Evolutionary conservation across 2,888 invertebrate species (phyloP).

Genomic region (Cantharis rustica): DNA sequence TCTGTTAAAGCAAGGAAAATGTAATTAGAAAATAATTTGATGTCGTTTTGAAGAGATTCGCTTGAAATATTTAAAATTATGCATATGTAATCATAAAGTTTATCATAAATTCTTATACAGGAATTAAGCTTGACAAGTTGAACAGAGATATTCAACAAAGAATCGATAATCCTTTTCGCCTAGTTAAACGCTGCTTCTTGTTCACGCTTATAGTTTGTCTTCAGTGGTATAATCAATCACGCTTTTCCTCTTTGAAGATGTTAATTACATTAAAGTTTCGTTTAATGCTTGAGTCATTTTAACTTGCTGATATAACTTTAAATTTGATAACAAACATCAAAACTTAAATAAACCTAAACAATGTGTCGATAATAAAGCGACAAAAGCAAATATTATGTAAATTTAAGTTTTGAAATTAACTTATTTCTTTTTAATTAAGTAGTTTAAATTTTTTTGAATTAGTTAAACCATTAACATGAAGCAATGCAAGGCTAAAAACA

Average conservation of each 20-base stretch:
- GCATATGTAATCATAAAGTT: neutral
- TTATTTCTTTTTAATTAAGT: neutral
- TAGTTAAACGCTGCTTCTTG: slow-evolving; percentile 3
- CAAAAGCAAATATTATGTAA: neutral
- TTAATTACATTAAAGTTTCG: slow-evolving; percentile 20
- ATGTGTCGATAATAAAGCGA: neutral
- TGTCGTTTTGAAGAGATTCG: neutral
- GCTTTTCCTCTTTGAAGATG: slow-evolving; percentile 8
- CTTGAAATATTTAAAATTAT: neutral
- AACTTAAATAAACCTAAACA: neutral
- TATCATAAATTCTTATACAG: neutral
- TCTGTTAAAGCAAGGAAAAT: neutral
- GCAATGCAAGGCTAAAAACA: neutral
- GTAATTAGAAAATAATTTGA: neutral
- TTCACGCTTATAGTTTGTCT: slow-evolving; percentile 3
- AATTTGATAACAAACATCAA: neutral
- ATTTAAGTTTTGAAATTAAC: neutral
- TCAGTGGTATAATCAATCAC: slow-evolving; percentile 15
- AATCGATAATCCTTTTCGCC: slow-evolving; percentile 17
- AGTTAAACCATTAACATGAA: neutral
- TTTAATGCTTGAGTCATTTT: neutral
- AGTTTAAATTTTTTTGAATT: neutral
- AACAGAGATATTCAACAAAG: slow-evolving; percentile 5
- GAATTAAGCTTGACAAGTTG: slow-evolving; percentile 3
- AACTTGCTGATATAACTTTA: slow-evolving; percentile 4